phyloP scores from a whole-genome alignment of 2,888 invertebrate species.

The Nomada hirtipes region DNA sequence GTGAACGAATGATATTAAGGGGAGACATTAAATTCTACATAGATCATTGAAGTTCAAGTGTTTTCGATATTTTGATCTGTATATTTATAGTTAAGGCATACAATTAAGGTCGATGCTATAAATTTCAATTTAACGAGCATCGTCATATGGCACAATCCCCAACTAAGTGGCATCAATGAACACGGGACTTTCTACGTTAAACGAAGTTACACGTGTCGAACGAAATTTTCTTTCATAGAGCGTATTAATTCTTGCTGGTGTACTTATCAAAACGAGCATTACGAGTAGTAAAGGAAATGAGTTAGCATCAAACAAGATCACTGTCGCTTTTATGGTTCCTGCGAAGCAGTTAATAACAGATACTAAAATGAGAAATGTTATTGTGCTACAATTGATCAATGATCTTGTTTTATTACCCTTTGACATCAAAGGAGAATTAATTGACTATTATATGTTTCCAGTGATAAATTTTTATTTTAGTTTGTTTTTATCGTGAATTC shows the following conservation, averaged over 20 bases:
- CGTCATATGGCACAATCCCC: conserved; percentile 4
- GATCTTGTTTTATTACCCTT: neutral
- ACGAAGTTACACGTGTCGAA: conserved; percentile 14
- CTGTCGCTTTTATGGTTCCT: neutral
- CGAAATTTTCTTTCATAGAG: conserved; percentile 10
- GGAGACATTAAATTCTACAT: neutral
- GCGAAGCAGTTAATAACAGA: neutral
- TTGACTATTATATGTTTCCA: no score
- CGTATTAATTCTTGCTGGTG: no score
- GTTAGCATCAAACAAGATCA: neutral
- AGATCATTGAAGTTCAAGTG: neutral
- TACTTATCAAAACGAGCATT: neutral
- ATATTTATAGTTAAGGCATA: neutral
- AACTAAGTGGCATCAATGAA: conserved; percentile 11
- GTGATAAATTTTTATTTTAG: no score
- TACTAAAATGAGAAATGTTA: neutral
- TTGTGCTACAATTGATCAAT: neutral
- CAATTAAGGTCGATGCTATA: conserved; percentile 15
- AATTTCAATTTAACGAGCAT: neutral
- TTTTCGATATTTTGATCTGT: neutral
- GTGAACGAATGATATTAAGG: neutral
- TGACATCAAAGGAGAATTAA: no score
- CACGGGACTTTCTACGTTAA: neutral
- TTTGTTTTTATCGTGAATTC: no score
- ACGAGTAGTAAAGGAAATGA: neutral